These are phyloP conservation scores for Taurulus bubalis DNA, from an alignment of 2,113 vertebrate genomes.

Conservation along the genomic window DNA sequence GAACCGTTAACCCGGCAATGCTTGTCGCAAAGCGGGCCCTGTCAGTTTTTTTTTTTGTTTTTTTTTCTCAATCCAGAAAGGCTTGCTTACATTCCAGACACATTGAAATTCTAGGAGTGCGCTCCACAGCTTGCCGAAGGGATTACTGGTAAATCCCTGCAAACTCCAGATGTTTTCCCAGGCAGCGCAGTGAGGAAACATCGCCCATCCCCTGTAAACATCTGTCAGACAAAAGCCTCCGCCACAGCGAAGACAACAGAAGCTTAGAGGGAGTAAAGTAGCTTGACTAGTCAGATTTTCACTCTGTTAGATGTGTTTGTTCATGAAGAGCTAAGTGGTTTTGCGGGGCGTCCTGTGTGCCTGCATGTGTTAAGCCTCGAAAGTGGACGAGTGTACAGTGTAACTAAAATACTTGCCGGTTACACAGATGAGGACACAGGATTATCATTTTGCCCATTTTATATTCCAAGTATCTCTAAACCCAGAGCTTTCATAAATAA, in stretches of 20 bases:
- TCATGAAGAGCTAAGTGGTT: constrained; percentile 63
- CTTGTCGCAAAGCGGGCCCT: constrained; percentile 55
- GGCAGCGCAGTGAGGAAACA: constrained; percentile 71
- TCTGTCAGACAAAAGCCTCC: constrained; percentile 80
- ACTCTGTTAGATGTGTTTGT: constrained; percentile 61
- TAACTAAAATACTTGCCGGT: constrained; percentile 17
- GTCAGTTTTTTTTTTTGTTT: constrained; percentile 34
- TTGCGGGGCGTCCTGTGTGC: constrained; percentile 22
- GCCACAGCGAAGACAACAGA: constrained; percentile 67
- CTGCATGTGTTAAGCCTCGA: constrained; percentile 38
- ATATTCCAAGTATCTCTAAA: not conserved
- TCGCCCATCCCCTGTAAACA: constrained; percentile 77
- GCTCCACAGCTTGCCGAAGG: constrained; percentile 69
- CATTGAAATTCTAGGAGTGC: constrained; percentile 76
- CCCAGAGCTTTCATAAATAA: not conserved
- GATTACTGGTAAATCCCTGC: constrained; percentile 78
- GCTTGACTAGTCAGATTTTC: constrained; percentile 68
- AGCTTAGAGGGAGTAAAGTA: constrained; percentile 71
- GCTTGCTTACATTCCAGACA: constrained; percentile 68
- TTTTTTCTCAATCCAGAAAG: constrained; percentile 38
- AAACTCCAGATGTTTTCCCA: constrained; percentile 83
- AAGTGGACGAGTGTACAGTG: constrained; percentile 33
- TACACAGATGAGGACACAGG: constrained; percentile 27
- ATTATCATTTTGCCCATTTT: not conserved
- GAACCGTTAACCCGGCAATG: constrained; percentile 61